phyloP scores from a whole-genome alignment of 2,797 vertebrate species.

The Urosaurus nigricauda region DNA sequence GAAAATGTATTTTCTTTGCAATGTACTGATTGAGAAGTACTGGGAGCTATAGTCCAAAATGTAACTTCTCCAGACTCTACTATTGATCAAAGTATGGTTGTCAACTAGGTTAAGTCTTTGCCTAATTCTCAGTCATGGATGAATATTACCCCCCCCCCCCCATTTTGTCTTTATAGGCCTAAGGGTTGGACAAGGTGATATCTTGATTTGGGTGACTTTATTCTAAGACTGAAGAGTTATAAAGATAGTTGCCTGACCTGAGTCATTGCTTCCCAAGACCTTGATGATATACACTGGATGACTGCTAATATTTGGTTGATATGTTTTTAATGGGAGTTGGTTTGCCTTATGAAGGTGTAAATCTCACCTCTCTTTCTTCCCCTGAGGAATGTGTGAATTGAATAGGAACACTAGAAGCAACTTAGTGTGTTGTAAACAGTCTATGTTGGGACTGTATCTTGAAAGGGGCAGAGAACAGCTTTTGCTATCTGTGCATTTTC shows the following conservation, averaged over 20 bases:
- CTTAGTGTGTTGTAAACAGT: not conserved
- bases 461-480: not conserved
- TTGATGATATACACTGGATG: not conserved
- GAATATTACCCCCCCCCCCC: not conserved
- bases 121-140: not conserved
- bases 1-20: no score
- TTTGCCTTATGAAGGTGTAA: not conserved
- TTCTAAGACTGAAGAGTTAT: no score
- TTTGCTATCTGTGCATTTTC: not conserved
- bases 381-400: not conserved
- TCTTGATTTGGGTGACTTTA: no score
- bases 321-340: not conserved
- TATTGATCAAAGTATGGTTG: not conserved
- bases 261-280: not conserved
- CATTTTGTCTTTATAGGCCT: no score
- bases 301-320: not conserved
- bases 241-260: no score
- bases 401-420: not conserved
- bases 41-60: no score
- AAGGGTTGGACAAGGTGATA: no score
- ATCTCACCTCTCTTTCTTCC: not conserved
- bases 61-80: no score
- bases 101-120: not conserved
- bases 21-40: no score
- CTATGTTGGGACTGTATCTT: not conserved